These are phyloP conservation scores for Tubiluchus corallicola DNA, from an alignment of 2,888 invertebrate genomes.

Conservation along the genomic window DNA sequence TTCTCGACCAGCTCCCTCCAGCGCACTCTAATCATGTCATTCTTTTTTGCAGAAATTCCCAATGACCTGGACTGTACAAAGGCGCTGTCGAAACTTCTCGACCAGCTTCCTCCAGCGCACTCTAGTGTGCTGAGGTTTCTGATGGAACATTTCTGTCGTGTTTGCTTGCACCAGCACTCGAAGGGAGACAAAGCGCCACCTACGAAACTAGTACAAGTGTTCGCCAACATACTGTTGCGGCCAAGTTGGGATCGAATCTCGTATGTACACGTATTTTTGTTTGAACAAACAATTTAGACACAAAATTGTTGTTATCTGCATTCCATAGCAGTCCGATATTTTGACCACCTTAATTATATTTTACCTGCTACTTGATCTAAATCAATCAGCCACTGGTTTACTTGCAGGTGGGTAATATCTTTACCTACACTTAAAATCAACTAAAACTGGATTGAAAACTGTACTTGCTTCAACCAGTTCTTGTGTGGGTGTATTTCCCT, in stretches of 20 bases:
- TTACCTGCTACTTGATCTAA: too few relatives aligned
- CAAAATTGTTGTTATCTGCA: too few relatives aligned
- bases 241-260: conserved; percentile 57
- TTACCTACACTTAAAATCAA: too few relatives aligned
- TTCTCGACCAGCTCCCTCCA: conserved; percentile 41
- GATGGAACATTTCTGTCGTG: conserved; percentile 49
- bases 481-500: too few relatives aligned
- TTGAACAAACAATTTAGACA: too few relatives aligned
- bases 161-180: conserved; percentile 45
- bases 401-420: too few relatives aligned
- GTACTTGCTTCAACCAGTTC: too few relatives aligned
- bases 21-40: conserved; percentile 39
- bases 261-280: too few relatives aligned
- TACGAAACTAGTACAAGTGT: conserved; percentile 45
- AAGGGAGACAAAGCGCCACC: conserved; percentile 45
- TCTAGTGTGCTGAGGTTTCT: conserved; percentile 41
- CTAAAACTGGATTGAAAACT: too few relatives aligned
- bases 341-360: too few relatives aligned
- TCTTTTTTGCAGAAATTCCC: conserved; percentile 10
- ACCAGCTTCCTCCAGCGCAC: conserved; percentile 45
- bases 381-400: too few relatives aligned
- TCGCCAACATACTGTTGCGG: conserved; percentile 49
- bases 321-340: too few relatives aligned
- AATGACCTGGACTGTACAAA: conserved; percentile 39
- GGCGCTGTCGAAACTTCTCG: conserved; percentile 36